Evolutionary conservation across 2,797 vertebrate genomes (phyloP).

Genomic region (Stomatorhinus walkeri): DNA sequence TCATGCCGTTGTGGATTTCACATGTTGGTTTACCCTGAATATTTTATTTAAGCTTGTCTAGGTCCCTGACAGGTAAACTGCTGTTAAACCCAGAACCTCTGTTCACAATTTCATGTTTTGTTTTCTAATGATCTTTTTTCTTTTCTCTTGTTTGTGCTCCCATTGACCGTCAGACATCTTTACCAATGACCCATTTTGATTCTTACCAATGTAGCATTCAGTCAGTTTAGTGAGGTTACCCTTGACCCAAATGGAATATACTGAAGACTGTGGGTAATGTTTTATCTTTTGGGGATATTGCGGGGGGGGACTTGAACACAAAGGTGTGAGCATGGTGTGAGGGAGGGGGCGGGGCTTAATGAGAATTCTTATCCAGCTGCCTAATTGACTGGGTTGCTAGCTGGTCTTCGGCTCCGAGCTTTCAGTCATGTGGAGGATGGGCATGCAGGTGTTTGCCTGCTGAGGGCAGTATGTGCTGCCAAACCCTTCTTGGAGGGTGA

Average conservation of each 20-base stretch:
- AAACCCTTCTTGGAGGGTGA: background rate
- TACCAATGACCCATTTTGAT: constrained; percentile 15
- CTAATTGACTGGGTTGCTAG: background rate
- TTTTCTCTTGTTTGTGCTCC: constrained; percentile 20
- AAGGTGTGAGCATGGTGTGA: background rate
- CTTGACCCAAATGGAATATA: background rate
- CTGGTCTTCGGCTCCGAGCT: background rate
- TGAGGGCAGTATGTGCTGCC: background rate
- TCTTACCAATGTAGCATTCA: background rate
- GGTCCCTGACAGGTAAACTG: background rate
- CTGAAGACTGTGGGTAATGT: constrained; percentile 4
- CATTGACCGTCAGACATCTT: constrained; percentile 47
- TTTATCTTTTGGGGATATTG: background rate
- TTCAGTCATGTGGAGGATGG: background rate
- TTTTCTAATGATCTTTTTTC: constrained; percentile 22
- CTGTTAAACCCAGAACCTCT: constrained; percentile 10
- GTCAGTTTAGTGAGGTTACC: background rate
- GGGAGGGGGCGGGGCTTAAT: background rate
- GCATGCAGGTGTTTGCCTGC: background rate
- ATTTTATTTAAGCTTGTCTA: background rate
- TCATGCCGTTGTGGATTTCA: background rate
- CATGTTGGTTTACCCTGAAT: background rate
- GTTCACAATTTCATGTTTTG: background rate
- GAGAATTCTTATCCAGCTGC: background rate
- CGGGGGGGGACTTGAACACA: background rate